Evolutionary conservation across 2,888 invertebrate genomes (phyloP).

Genomic region (Athalia cordata): DNA sequence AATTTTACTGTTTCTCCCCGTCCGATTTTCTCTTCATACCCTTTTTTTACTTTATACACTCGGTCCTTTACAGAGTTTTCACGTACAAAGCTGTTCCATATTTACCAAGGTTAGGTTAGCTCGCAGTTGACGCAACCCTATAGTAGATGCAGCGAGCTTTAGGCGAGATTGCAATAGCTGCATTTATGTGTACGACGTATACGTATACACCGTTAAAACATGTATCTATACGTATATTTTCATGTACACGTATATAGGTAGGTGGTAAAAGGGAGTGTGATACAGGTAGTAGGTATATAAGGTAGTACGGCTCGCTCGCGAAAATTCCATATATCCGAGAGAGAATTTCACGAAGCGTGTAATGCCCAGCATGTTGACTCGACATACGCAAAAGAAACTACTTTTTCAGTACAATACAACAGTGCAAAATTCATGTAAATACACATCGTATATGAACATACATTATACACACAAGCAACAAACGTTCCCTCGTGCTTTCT

Average conservation of each 20-base stretch:
- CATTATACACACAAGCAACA: not conserved
- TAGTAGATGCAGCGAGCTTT: constrained; percentile 20
- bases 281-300: no score
- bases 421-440: not conserved
- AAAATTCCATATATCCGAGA: constrained; percentile 36
- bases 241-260: no score
- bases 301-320: constrained; percentile 15
- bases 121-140: constrained; percentile 37
- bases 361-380: constrained; percentile 43
- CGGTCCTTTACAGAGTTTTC: constrained; percentile 2
- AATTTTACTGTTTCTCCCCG: no score
- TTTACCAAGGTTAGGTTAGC: constrained; percentile 16
- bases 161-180: constrained; percentile 1
- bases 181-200: no score
- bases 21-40: no score
- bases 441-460: not conserved
- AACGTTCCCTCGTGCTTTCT: not conserved
- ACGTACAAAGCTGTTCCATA: constrained; percentile 19
- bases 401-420: not conserved
- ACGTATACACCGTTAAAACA: no score
- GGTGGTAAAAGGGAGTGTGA: no score
- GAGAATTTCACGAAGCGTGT: constrained; percentile 41
- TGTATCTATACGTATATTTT: no score
- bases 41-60: not conserved
- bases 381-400: constrained; percentile 40